These are phyloP conservation scores for Notodonta ziczac DNA, from an alignment of 2,888 invertebrate species.

Conservation along the genomic window DNA sequence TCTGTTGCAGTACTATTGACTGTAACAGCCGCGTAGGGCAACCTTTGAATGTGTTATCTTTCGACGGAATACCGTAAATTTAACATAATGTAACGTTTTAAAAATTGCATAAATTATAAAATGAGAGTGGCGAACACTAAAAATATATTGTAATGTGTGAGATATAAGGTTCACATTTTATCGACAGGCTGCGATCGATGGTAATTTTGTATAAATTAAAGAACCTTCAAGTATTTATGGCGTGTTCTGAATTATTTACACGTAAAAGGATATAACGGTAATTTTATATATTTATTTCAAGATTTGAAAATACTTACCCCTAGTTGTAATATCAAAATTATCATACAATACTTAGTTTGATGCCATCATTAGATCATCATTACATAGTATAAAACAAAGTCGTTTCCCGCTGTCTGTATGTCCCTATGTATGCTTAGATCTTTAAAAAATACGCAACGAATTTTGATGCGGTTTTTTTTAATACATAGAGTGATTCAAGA, in stretches of 20 bases:
- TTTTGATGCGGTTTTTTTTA: too few relatives aligned
- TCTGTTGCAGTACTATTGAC: constrained; percentile 1
- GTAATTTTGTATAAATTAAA: constrained; percentile 67
- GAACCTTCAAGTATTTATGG: constrained; percentile 39
- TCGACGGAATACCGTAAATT: constrained; percentile 24
- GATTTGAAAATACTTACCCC: too few relatives aligned
- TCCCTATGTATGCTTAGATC: too few relatives aligned
- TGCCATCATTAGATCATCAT: too few relatives aligned
- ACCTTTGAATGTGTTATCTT: constrained; percentile 13
- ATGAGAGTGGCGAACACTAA: constrained; percentile 51
- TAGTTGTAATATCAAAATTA: too few relatives aligned
- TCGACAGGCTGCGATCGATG: constrained; percentile 51
- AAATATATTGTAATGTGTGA: constrained; percentile 58
- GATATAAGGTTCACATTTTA: constrained; percentile 49
- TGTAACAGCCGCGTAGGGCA: constrained; percentile 2
- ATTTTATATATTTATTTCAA: constrained; percentile 1
- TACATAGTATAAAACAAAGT: too few relatives aligned
- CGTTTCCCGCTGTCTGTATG: too few relatives aligned
- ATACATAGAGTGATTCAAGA: too few relatives aligned
- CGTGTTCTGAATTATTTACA: not conserved
- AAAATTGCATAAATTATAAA: constrained; percentile 65
- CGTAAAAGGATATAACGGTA: not conserved
- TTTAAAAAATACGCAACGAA: too few relatives aligned
- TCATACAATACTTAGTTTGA: too few relatives aligned
- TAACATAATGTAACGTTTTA: constrained; percentile 27